Percentiles rank a stretch among this genome's conserved stretches.
Evolutionary conservation across 2,113 vertebrate species (phyloP).

Genomic region (Oreochromis aureus): DNA sequence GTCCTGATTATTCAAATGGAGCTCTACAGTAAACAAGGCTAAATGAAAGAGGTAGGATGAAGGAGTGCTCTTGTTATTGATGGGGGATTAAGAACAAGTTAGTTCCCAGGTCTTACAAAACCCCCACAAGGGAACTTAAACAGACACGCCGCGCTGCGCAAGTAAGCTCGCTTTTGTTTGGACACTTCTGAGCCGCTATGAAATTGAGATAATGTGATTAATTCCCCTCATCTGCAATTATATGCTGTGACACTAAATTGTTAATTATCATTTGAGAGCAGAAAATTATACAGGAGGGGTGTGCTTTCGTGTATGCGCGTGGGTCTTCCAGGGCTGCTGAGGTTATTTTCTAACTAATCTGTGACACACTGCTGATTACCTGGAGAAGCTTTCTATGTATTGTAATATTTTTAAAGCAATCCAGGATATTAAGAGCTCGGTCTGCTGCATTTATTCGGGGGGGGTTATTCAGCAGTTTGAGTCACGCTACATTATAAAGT

Average conservation of each 20-base stretch:
- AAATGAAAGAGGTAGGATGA: conserved; percentile 1
- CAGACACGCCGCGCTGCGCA: not conserved
- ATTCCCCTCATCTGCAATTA: conserved; percentile 45
- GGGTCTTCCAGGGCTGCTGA: not conserved
- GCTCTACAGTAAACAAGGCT: conserved; percentile 1
- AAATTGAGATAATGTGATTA: conserved; percentile 56
- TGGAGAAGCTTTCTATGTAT: not conserved
- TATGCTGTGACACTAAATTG: conserved; percentile 23
- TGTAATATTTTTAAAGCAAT: not conserved
- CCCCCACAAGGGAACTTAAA: not conserved
- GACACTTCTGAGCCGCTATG: conserved; percentile 15
- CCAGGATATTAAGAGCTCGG: not conserved
- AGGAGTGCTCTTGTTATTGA: not conserved
- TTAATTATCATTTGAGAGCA: conserved; percentile 40
- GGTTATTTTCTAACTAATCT: not conserved
- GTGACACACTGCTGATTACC: not conserved
- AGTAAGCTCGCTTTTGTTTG: conserved; percentile 9
- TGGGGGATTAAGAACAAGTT: conserved; percentile 5
- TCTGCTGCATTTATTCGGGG: not conserved
- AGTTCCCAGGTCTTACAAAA: not conserved
- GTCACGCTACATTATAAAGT: not conserved
- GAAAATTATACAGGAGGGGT: conserved; percentile 3
- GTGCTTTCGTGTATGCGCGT: not conserved
- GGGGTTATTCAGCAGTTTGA: not conserved
- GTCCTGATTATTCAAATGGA: not conserved